These are phyloP conservation scores for Plagodis pulveraria DNA, from an alignment of 2,888 invertebrate genomes.

Conservation along the genomic window DNA sequence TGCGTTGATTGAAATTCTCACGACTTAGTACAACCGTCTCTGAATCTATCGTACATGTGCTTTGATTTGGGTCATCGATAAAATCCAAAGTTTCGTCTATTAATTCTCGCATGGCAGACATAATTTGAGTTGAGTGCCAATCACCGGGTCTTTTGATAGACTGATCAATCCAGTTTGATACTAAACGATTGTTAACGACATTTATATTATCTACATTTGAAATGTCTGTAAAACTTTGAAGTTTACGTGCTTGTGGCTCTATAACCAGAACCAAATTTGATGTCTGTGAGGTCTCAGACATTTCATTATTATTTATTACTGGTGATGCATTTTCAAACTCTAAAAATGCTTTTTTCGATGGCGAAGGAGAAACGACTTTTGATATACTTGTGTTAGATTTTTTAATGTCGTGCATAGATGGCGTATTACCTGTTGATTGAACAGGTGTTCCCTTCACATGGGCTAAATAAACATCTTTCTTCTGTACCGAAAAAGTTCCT, in stretches of 20 bases:
- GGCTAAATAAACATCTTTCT: conserved; percentile 55
- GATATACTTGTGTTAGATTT: conserved; percentile 51
- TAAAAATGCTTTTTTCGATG: conserved; percentile 40
- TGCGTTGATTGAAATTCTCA: conserved; percentile 33
- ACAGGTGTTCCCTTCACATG: conserved; percentile 51
- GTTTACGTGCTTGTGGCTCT: conserved; percentile 32
- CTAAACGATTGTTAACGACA: conserved; percentile 36
- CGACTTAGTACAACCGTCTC: conserved; percentile 46
- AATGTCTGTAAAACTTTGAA: conserved; percentile 5
- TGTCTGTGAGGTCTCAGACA: conserved; percentile 33
- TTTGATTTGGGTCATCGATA: conserved; percentile 33
- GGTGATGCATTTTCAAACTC: conserved; percentile 38
- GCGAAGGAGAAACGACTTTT: conserved; percentile 1
- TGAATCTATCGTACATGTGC: conserved; percentile 41
- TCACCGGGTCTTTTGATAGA: conserved; percentile 29
- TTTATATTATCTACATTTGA: conserved; percentile 21
- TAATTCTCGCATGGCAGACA: conserved; percentile 48
- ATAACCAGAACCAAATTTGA: conserved; percentile 47
- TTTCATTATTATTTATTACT: conserved; percentile 16
- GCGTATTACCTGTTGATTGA: conserved; percentile 39
- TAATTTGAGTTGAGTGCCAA: conserved; percentile 37
- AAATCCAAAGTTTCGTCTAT: conserved; percentile 50
- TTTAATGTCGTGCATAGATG: conserved; percentile 49
- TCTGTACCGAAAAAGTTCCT: conserved; percentile 45
- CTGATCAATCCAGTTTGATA: conserved; percentile 42